Evolutionary conservation across 2,888 invertebrate species (phyloP).

Genomic region (Onthophagus sagittarius): DNA sequence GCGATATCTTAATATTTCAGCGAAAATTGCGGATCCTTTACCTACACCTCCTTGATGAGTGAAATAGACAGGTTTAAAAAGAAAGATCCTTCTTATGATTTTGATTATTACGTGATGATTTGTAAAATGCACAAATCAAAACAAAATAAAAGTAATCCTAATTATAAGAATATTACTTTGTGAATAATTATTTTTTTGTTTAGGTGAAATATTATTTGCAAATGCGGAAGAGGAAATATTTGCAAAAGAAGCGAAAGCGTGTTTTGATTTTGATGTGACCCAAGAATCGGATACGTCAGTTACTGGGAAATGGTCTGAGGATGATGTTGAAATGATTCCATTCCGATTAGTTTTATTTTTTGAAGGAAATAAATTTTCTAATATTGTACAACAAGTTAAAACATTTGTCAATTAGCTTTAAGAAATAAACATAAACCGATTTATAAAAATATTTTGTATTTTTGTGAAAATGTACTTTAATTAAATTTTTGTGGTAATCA

Average conservation of each 20-base stretch:
- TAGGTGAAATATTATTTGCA: conserved; percentile 61
- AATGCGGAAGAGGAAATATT: conserved; percentile 87
- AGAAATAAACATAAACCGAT: background rate
- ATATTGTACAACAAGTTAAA: conserved; percentile 62
- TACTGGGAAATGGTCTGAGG: conserved; percentile 76
- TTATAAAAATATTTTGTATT: background rate
- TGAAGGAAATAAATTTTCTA: conserved; percentile 63
- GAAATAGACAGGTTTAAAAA: conserved; percentile 72
- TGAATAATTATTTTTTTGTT: conserved; percentile 23
- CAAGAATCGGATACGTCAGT: conserved; percentile 75
- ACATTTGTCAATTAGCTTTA: background rate
- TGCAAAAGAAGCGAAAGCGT: conserved; percentile 63
- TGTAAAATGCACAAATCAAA: conserved; percentile 74
- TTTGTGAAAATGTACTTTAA: too few species aligned
- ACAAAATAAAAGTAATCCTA: conserved; percentile 29
- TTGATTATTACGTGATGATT: conserved; percentile 74
- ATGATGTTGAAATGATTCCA: conserved; percentile 73
- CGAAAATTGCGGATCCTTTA: conserved; percentile 79
- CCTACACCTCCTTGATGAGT: conserved; percentile 69
- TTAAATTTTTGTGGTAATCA: too few species aligned
- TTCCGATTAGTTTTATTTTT: conserved; percentile 73
- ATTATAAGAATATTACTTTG: background rate
- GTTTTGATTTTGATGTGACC: conserved; percentile 71
- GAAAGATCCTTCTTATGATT: conserved; percentile 75
- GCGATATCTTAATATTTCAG: conserved; percentile 87